phyloP scores from a whole-genome alignment of 2,888 invertebrate species.

The Atrina japonica region DNA sequence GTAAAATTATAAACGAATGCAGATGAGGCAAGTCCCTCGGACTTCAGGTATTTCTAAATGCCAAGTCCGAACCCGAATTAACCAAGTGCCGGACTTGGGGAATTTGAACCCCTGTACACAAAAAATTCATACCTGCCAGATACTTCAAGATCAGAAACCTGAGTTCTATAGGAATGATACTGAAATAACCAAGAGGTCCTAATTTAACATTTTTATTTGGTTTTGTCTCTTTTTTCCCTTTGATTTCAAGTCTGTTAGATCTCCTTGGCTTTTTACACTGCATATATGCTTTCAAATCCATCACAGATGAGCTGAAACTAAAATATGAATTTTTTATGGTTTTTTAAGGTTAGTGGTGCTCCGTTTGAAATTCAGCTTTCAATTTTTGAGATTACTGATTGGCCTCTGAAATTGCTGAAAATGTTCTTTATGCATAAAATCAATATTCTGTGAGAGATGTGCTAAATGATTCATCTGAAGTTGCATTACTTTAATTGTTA shows the following conservation, averaged over 20 bases:
- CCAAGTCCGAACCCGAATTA: too few relatives aligned
- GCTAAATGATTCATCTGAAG: too few relatives aligned
- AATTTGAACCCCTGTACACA: too few relatives aligned
- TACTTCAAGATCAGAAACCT: slow-evolving; percentile 76
- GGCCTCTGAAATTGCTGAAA: background rate
- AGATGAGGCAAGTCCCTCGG: too few relatives aligned
- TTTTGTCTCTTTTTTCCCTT: slow-evolving; percentile 64
- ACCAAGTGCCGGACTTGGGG: too few relatives aligned
- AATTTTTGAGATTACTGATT: background rate
- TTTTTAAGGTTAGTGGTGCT: too few relatives aligned
- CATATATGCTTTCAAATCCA: slow-evolving; percentile 69
- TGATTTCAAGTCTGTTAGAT: slow-evolving; percentile 72
- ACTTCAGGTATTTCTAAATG: too few relatives aligned
- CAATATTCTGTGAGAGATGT: too few relatives aligned
- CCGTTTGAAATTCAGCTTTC: background rate
- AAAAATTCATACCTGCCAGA: slow-evolving; percentile 66
- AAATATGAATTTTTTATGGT: too few relatives aligned
- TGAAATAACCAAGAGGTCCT: slow-evolving; percentile 75
- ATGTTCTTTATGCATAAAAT: background rate
- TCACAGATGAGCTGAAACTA: slow-evolving; percentile 35
- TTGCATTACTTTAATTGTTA: too few relatives aligned
- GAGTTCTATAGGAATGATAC: slow-evolving; percentile 76
- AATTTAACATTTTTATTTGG: slow-evolving; percentile 58
- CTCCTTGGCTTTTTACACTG: slow-evolving; percentile 75
- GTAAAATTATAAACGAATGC: too few relatives aligned